phyloP scores from a whole-genome alignment of 2,113 vertebrate genomes.

The Pycnonotus jocosus region DNA sequence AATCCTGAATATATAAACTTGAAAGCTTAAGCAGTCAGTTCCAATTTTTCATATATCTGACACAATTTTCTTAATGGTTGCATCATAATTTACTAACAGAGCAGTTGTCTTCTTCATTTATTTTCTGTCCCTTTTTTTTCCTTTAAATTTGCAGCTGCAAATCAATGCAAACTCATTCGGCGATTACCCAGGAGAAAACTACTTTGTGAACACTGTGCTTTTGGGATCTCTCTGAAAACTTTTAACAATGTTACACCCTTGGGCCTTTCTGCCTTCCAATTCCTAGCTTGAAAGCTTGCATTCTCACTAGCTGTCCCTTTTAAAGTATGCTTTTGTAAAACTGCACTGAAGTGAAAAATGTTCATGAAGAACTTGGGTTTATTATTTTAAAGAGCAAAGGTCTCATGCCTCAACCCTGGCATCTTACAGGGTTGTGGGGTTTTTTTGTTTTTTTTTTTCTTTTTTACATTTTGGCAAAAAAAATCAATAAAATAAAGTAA shows the following conservation, averaged over 20 bases:
- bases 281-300: background rate
- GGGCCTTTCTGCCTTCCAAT: constrained; percentile 41
- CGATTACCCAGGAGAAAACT: constrained; percentile 30
- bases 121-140: background rate
- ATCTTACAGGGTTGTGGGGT: background rate
- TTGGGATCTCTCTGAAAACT: constrained; percentile 11
- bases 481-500: background rate
- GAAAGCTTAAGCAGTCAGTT: background rate
- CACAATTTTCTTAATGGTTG: background rate
- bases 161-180: constrained; percentile 27
- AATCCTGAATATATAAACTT: background rate
- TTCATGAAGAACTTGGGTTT: background rate
- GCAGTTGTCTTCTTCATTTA: background rate
- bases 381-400: constrained; percentile 21
- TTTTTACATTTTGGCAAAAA: background rate
- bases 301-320: constrained; percentile 34
- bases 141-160: constrained; percentile 17
- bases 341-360: constrained; percentile 34
- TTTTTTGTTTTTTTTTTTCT: background rate
- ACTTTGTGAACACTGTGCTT: constrained; percentile 30
- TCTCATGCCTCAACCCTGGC: background rate
- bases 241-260: constrained; percentile 49
- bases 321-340: constrained; percentile 32
- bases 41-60: background rate
- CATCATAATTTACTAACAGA: background rate